These are phyloP conservation scores for Nyctibius bracteatus DNA, from an alignment of 2,113 vertebrate genomes.

Conservation along the genomic window DNA sequence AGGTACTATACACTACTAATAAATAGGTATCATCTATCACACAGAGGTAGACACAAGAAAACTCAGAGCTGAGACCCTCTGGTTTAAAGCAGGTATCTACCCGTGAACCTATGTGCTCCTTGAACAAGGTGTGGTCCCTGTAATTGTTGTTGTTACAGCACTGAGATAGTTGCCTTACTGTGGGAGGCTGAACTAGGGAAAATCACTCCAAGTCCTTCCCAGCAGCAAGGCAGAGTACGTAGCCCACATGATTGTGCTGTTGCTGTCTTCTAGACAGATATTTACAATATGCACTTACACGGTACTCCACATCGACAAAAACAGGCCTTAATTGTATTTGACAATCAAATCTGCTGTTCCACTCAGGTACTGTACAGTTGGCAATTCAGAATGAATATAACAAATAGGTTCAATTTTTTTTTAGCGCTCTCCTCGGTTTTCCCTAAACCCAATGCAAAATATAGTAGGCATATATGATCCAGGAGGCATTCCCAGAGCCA, in stretches of 20 bases:
- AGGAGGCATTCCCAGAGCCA: background rate
- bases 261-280: constrained; percentile 3
- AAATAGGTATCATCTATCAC: background rate
- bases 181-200: background rate
- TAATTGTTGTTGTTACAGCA: background rate
- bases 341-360: constrained; percentile 12
- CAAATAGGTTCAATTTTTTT: background rate
- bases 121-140: background rate
- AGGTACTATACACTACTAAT: background rate
- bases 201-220: background rate
- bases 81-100: background rate
- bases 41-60: background rate
- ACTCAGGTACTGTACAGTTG: background rate
- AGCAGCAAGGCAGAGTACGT: background rate
- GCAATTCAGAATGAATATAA: background rate
- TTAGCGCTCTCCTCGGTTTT: background rate
- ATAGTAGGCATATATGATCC: background rate
- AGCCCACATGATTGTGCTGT: background rate
- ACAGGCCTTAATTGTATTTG: background rate
- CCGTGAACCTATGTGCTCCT: background rate
- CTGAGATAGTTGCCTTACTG: background rate
- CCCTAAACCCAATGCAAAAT: background rate
- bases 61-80: background rate
- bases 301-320: background rate
- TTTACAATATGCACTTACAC: background rate